Percentiles rank a stretch among this genome's conserved stretches.
These are phyloP conservation scores for Scomber scombrus DNA, from an alignment of 2,113 vertebrate genomes.

Conservation along the genomic window DNA sequence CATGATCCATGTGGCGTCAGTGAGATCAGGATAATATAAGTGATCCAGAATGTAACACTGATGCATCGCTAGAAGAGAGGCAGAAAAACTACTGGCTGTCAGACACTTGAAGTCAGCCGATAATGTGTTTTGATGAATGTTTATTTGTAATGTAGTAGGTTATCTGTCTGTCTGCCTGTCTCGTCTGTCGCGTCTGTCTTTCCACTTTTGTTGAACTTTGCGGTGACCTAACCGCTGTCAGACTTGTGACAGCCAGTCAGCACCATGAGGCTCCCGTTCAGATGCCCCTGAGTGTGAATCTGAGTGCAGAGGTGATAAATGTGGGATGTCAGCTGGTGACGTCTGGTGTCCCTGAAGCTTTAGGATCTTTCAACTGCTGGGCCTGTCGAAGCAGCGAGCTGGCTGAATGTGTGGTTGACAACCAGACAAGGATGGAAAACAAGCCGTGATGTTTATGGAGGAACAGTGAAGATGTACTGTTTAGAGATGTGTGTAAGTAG, in stretches of 20 bases:
- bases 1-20: background rate
- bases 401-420: constrained; percentile 24
- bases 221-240: constrained; percentile 32
- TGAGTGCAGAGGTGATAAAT: constrained; percentile 70
- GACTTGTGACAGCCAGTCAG: constrained; percentile 33
- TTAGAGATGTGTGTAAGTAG: constrained; percentile 27
- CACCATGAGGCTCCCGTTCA: constrained; percentile 39
- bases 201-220: constrained; percentile 36
- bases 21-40: background rate
- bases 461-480: constrained; percentile 7
- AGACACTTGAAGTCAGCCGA: constrained; percentile 12
- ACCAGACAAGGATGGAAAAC: constrained; percentile 31
- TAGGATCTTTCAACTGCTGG: constrained; percentile 21
- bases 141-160: constrained; percentile 32
- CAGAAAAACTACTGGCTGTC: constrained; percentile 27
- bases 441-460: constrained; percentile 40
- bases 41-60: constrained; percentile 9
- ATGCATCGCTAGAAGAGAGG: background rate
- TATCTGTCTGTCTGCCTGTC: constrained; percentile 41
- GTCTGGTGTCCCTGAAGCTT: constrained; percentile 58
- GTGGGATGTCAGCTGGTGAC: constrained; percentile 54
- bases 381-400: constrained; percentile 25
- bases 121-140: constrained; percentile 52
- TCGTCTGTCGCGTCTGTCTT: background rate
- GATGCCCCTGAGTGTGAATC: constrained; percentile 52